These are phyloP conservation scores for Bradypodion ventrale DNA, from an alignment of 2,797 vertebrate genomes.

Conservation along the genomic window DNA sequence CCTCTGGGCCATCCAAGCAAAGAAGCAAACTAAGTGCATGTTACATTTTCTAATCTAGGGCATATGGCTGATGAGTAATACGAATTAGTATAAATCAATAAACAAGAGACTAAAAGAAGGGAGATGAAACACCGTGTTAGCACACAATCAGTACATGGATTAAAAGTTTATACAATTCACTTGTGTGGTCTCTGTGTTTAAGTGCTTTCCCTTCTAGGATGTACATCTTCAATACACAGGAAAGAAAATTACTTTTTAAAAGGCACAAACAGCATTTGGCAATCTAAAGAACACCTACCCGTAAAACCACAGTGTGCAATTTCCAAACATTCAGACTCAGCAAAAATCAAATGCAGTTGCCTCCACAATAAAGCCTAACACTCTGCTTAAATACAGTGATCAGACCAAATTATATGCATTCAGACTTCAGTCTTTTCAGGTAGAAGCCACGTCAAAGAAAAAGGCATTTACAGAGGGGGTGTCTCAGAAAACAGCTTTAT, in stretches of 20 bases:
- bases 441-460: constrained; percentile 20
- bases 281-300: constrained; percentile 23
- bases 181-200: constrained; percentile 19
- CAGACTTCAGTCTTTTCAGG: constrained; percentile 6
- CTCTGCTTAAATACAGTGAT: constrained; percentile 17
- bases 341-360: constrained; percentile 5
- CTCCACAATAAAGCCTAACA: constrained; percentile 1
- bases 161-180: constrained; percentile 29
- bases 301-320: constrained; percentile 24
- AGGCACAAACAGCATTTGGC: constrained; percentile 7
- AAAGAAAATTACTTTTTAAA: constrained; percentile 29
- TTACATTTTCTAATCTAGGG: neutral
- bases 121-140: neutral
- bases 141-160: constrained; percentile 9
- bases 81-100: constrained; percentile 13
- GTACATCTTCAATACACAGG: constrained; percentile 6
- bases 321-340: constrained; percentile 30
- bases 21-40: neutral
- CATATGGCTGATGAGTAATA: neutral
- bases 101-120: constrained; percentile 14
- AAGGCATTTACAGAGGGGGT: neutral
- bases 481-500: constrained; percentile 3
- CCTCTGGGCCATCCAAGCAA: neutral
- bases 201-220: constrained; percentile 28
- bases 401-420: constrained; percentile 32